Base-by-base conservation (phyloP, 2,888 invertebrate genomes). In the Stenodema calcarata region DNA sequence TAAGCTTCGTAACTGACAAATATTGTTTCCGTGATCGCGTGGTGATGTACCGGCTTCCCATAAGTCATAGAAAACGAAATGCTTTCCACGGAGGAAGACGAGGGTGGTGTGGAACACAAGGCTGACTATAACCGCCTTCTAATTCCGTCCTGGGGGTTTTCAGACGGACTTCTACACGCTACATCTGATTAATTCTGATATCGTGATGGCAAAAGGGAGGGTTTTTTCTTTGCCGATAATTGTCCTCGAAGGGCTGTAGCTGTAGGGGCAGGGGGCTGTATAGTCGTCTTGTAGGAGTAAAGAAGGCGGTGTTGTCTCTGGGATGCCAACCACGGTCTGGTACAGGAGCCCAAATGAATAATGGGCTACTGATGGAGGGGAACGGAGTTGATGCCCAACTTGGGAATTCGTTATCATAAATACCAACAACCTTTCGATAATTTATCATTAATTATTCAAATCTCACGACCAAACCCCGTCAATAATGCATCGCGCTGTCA, bases 1-100 rank as follows among this genome's bases (percentile, higher is more conserved):
- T 84, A 84, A 84, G 84, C 84, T 73, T 84, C 44, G 84, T 84
- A 84, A 84, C 84, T 84, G 84, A 84, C 84, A 84, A 84, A 84
- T 84, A 84, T 84, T 75, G 84, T 84, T 84, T 84, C 84, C 84
- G 84, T 84, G 84, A 84, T 84, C 84, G 84, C 84, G 84, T 84
- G 84, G 84, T 47, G 73, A 84, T 84, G 44, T 47, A 23, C 73
- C 84, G 44, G 75, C 75, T 84, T 54, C 47, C 47, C 84, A 44
- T 84, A 84, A 84, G 84, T 84, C 84, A 84, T 42, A 54, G 18
- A 73, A 54, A 84, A 44, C 73, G 73, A 84, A 84, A 84, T 75
- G 84, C 84, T 75, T 75, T 73, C 28, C 70, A 69, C 35, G 42
- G 62, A n/a, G 35, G 35, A 82, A 18, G 14, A 23, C n/a, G 70